phyloP scores from a whole-genome alignment of 2,888 invertebrate genomes.

The Tachystola acroxantha region DNA sequence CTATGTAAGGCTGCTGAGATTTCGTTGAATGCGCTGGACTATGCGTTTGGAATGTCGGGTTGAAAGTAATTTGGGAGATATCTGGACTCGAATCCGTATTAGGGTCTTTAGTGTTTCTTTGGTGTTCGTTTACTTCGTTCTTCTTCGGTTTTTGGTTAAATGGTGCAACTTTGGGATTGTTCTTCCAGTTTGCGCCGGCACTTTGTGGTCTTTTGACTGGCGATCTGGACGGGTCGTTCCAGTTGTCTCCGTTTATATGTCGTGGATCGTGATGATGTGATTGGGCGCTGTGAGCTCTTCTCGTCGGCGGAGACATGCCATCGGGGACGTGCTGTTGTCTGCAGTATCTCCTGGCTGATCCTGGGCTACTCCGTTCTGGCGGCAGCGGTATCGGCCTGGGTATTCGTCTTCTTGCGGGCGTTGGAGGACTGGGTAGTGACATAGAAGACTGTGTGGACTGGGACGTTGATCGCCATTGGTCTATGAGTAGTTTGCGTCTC shows the following conservation, averaged over 20 bases:
- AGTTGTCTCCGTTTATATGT: conserved; percentile 59
- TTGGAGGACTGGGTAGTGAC: conserved; percentile 56
- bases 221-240: conserved; percentile 61
- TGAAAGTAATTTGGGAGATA: conserved; percentile 66
- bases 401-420: conserved; percentile 53
- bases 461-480: conserved; percentile 88
- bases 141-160: conserved; percentile 60
- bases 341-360: conserved; percentile 49
- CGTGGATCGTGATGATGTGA: conserved; percentile 50
- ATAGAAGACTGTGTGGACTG: conserved; percentile 62
- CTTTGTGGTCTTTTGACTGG: conserved; percentile 68
- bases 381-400: conserved; percentile 48
- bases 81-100: conserved; percentile 45
- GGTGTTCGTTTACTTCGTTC: conserved; percentile 51
- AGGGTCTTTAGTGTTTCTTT: conserved; percentile 46
- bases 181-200: conserved; percentile 65
- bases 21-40: conserved; percentile 68
- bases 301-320: conserved; percentile 61
- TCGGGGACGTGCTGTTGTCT: conserved; percentile 56
- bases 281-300: conserved; percentile 57
- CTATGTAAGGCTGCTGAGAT: conserved; percentile 64
- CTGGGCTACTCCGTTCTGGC: conserved; percentile 60
- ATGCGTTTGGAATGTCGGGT: conserved; percentile 75
- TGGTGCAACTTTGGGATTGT: conserved; percentile 62
- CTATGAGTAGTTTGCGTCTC: conserved; percentile 81